Evolutionary conservation across 2,888 invertebrate species (phyloP).

Genomic region (Limulus polyphemus): DNA sequence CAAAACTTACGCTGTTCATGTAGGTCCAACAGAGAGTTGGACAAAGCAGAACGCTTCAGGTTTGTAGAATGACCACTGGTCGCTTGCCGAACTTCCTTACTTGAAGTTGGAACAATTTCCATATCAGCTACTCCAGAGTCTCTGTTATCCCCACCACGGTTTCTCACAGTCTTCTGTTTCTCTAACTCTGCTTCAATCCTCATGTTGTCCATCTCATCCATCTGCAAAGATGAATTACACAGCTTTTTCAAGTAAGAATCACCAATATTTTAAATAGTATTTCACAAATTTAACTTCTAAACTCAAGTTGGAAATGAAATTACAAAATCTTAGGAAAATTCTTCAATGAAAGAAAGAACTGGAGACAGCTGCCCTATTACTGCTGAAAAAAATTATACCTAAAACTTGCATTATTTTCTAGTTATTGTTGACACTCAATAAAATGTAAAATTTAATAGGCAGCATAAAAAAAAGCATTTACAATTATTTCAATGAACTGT

Average conservation of each 20-base stretch:
- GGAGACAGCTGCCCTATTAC: no score
- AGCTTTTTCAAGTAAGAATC: constrained; percentile 39
- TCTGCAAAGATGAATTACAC: constrained; percentile 52
- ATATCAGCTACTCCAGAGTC: constrained; percentile 4
- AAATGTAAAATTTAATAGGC: no score
- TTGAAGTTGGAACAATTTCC: constrained; percentile 1
- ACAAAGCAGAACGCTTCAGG: constrained; percentile 1
- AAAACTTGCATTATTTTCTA: no score
- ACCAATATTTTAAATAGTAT: no score
- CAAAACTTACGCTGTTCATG: constrained; percentile 3
- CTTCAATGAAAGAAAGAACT: no score
- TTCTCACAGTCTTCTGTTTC: not conserved
- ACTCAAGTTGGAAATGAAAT: no score
- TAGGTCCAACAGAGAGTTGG: constrained; percentile 6
- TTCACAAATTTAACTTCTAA: no score
- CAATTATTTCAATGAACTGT: no score
- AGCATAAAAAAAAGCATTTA: no score
- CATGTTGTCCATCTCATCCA: constrained; percentile 5
- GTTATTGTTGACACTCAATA: no score
- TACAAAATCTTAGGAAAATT: no score
- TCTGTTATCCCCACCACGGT: not conserved
- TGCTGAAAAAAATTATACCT: no score
- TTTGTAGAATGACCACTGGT: not conserved
- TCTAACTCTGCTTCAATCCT: constrained; percentile 5
- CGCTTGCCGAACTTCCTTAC: not conserved